Percentiles rank a stretch among this genome's conserved stretches.
phyloP scores from a whole-genome alignment of 2,797 vertebrate genomes.

The Scleropages formosus region DNA sequence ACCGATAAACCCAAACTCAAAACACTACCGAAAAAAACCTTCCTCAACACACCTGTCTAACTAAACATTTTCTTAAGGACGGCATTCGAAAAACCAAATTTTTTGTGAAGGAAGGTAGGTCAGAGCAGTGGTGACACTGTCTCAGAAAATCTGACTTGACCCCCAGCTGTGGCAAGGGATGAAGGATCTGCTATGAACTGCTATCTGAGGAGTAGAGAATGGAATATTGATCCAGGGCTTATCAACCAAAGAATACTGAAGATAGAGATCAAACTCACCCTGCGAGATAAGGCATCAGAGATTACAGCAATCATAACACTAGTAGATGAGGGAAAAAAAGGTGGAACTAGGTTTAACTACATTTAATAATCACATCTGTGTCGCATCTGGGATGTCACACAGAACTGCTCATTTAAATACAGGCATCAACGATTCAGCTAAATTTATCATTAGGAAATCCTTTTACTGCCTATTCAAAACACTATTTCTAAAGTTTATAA shows the following conservation, averaged over 20 bases:
- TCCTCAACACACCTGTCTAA: too few species aligned
- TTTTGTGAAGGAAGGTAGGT: background rate
- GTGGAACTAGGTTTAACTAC: background rate
- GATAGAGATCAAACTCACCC: background rate
- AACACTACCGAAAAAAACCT: too few species aligned
- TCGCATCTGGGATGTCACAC: background rate
- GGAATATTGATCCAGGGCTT: conserved; percentile 15
- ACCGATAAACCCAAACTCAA: too few species aligned
- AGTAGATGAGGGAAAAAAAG: background rate
- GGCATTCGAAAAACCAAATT: too few species aligned
- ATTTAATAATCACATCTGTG: conserved; percentile 5
- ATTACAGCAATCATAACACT: conserved; percentile 11
- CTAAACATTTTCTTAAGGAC: too few species aligned
- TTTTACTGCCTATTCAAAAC: too few species aligned
- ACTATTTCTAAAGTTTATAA: too few species aligned
- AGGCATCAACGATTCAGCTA: too few species aligned
- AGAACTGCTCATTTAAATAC: background rate
- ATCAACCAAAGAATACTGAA: background rate
- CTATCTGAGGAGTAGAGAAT: background rate
- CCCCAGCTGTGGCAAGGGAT: background rate
- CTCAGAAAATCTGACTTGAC: background rate
- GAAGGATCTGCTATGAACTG: background rate
- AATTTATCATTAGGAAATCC: too few species aligned
- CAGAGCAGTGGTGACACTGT: background rate
- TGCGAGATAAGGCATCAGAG: conserved; percentile 6